A percentile compares a stretch with the other conserved stretches of the same genome.
phyloP scores from a whole-genome alignment of 2,113 vertebrate species.

The Athene noctua region DNA sequence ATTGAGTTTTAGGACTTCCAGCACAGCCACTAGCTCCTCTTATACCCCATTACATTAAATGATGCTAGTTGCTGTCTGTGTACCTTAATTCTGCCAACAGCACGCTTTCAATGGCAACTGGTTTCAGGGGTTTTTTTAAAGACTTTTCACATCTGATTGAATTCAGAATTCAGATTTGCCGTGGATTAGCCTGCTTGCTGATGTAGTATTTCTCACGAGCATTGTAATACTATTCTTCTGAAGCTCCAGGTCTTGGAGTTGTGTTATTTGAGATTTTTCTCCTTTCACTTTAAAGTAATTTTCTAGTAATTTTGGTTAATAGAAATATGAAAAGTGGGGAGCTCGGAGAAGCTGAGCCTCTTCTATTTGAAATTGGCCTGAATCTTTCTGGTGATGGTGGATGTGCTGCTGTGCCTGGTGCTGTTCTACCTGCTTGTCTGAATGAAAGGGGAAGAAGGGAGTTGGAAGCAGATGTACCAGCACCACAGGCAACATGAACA shows the following conservation, averaged over 20 bases:
- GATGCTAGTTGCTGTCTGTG: background rate
- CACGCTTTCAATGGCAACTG: background rate
- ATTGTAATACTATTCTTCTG: accelerated
- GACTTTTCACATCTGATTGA: background rate
- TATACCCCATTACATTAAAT: accelerated
- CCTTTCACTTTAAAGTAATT: background rate
- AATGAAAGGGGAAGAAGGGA: background rate
- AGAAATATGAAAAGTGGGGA: background rate
- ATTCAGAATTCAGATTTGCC: background rate
- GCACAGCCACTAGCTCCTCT: background rate
- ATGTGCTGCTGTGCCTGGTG: background rate
- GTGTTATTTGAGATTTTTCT: background rate
- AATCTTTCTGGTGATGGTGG: background rate
- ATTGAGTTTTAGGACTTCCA: background rate
- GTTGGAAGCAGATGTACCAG: background rate
- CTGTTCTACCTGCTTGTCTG: background rate
- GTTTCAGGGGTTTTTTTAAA: background rate
- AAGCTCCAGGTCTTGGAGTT: background rate
- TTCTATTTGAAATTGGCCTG: background rate
- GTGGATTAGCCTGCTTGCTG: background rate
- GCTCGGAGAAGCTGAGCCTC: background rate
- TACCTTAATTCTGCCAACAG: background rate
- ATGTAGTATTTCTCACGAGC: background rate
- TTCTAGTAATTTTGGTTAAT: background rate
- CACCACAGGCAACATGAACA: accelerated